A percentile compares a stretch with the other conserved stretches of the same genome.
Evolutionary conservation across 2,113 vertebrate genomes (phyloP).

Genomic region (Limanda limanda): DNA sequence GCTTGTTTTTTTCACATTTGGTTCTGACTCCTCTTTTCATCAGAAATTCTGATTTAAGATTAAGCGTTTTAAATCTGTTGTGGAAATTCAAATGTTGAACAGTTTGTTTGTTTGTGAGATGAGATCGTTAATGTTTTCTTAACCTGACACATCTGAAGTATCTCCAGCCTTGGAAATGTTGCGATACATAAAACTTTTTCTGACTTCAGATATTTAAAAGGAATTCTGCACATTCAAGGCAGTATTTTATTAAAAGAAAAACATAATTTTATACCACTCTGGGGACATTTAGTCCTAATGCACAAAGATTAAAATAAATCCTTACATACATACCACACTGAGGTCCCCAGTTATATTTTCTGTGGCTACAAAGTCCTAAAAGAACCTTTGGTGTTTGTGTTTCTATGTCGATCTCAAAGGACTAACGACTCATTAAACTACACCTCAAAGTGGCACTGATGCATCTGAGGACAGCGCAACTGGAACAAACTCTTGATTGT

Average conservation of each 20-base stretch:
- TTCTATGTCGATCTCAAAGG: background rate
- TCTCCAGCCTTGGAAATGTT: background rate
- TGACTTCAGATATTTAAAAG: background rate
- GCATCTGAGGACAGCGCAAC: background rate
- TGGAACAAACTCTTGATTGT: background rate
- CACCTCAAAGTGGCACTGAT: background rate
- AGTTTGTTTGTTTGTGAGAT: slow-evolving; percentile 8
- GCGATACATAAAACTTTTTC: background rate
- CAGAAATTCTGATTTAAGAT: slow-evolving; percentile 40
- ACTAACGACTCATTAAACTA: background rate
- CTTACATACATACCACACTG: slow-evolving; percentile 1
- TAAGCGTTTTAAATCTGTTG: slow-evolving; percentile 3
- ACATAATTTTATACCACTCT: background rate
- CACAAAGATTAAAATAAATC: slow-evolving; percentile 32
- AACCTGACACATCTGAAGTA: slow-evolving; percentile 8
- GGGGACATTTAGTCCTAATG: slow-evolving; percentile 9
- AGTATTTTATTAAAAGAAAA: background rate
- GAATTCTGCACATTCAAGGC: too few species aligned
- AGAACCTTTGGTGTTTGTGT: background rate
- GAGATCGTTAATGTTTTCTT: slow-evolving; percentile 7
- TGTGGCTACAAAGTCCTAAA: background rate
- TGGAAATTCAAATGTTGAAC: slow-evolving; percentile 27
- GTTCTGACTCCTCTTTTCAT: slow-evolving; percentile 35
- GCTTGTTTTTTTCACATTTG: slow-evolving; percentile 2
- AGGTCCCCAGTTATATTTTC: slow-evolving; percentile 2